Evolutionary conservation across 2,113 vertebrate genomes (phyloP).

Genomic region (Poicephalus gulielmi): DNA sequence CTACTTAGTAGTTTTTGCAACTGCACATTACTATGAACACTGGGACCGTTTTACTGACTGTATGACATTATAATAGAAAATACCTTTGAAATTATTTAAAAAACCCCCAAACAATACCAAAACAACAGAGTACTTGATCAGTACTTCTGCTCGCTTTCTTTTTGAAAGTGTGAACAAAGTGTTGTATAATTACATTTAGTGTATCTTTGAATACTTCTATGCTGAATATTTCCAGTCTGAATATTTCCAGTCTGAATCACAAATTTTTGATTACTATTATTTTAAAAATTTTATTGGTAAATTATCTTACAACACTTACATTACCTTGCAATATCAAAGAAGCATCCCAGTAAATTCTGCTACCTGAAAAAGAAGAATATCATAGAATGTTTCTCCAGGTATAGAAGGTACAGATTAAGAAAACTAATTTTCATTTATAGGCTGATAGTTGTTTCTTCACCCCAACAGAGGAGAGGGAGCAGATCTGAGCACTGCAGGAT

Average conservation of each 20-base stretch:
- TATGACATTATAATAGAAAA: background rate
- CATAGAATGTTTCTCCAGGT: background rate
- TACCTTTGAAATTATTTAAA: background rate
- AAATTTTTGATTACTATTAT: background rate
- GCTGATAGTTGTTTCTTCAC: background rate
- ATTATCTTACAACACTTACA: background rate
- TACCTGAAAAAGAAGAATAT: background rate
- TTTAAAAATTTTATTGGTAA: background rate
- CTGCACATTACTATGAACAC: background rate
- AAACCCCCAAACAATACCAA: background rate
- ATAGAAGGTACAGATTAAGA: background rate
- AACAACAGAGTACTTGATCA: background rate
- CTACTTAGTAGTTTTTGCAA: background rate
- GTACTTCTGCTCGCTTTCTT: background rate
- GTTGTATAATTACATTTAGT: background rate
- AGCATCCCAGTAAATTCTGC: background rate
- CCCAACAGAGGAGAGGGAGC: background rate
- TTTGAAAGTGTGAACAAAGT: background rate
- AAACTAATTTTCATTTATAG: background rate
- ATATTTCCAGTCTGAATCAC: background rate
- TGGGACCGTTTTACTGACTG: background rate
- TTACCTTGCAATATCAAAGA: background rate
- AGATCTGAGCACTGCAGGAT: background rate
- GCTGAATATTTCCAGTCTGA: background rate
- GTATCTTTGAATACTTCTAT: background rate